Conservation (phyloP, 2,888 invertebrate species). For the Biston stratarius region DNA sequence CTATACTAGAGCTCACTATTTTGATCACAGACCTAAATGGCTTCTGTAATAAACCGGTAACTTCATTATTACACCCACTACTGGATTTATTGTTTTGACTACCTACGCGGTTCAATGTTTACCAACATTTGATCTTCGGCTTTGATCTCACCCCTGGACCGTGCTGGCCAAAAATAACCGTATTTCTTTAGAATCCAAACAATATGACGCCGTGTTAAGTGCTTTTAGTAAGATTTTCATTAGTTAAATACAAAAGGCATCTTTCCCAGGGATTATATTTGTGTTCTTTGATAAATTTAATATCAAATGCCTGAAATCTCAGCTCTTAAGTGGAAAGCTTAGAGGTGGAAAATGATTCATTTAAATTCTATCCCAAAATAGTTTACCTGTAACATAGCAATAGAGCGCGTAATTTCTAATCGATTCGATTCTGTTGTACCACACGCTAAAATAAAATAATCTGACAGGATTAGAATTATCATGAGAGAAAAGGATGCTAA, state of each 20-base stretch:
- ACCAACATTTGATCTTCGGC: conserved; percentile 28
- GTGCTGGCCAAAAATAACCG: conserved; percentile 8
- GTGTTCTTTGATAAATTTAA: conserved; percentile 17
- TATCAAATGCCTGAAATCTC: conserved; percentile 14
- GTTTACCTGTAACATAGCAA: background rate
- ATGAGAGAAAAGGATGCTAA: too few species aligned
- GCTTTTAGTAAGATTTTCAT: conserved; percentile 6
- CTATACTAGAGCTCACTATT: background rate
- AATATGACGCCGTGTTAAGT: background rate
- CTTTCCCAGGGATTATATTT: conserved; percentile 12
- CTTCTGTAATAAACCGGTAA: background rate
- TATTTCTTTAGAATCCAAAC: conserved; percentile 1
- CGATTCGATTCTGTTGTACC: background rate
- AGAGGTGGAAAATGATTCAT: conserved; percentile 10
- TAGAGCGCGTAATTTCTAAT: conserved; percentile 19
- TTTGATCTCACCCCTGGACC: conserved; percentile 13
- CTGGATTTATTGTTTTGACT: conserved; percentile 20
- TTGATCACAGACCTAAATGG: conserved; percentile 1
- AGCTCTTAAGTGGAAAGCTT: conserved; percentile 7
- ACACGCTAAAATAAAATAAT: too few species aligned
- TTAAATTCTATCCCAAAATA: conserved; percentile 27
- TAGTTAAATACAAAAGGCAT: conserved; percentile 17
- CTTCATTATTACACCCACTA: background rate
- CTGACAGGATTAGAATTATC: too few species aligned
- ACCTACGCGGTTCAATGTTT: conserved; percentile 7